Conservation (phyloP, 2,888 invertebrate species). For the Epinotia ramella region DNA sequence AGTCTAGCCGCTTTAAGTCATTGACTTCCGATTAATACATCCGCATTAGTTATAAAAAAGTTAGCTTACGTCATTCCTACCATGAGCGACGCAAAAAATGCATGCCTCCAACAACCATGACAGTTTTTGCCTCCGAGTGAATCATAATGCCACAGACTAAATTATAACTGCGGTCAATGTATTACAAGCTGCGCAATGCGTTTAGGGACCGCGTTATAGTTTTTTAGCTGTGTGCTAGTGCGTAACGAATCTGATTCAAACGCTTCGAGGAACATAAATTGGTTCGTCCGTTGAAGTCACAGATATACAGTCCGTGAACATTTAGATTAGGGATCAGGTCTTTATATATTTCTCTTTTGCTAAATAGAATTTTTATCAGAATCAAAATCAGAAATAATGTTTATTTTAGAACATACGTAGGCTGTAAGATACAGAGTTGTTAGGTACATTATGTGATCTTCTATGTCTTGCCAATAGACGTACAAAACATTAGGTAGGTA, state of each 20-base stretch:
- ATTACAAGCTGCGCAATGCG: constrained; percentile 12
- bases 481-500: no score
- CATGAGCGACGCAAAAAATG: constrained; percentile 11
- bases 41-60: background rate
- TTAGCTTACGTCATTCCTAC: constrained; percentile 6
- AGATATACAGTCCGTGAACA: no score
- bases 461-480: no score
- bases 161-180: constrained; percentile 5
- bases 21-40: constrained; percentile 9
- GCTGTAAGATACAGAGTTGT: no score
- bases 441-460: no score
- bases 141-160: constrained; percentile 37
- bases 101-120: constrained; percentile 5
- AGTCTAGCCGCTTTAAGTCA: background rate
- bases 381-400: no score
- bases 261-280: constrained; percentile 31
- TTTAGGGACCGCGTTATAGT: constrained; percentile 1
- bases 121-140: constrained; percentile 19
- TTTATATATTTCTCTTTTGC: no score
- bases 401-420: no score
- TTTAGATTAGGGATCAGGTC: no score
- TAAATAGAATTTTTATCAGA: no score
- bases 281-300: constrained; percentile 31
- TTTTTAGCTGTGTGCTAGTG: constrained; percentile 36
- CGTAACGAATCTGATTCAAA: constrained; percentile 33